These are phyloP conservation scores for Schizopygopsis pylzovi DNA, from an alignment of 2,797 vertebrate species.

Conservation along the genomic window DNA sequence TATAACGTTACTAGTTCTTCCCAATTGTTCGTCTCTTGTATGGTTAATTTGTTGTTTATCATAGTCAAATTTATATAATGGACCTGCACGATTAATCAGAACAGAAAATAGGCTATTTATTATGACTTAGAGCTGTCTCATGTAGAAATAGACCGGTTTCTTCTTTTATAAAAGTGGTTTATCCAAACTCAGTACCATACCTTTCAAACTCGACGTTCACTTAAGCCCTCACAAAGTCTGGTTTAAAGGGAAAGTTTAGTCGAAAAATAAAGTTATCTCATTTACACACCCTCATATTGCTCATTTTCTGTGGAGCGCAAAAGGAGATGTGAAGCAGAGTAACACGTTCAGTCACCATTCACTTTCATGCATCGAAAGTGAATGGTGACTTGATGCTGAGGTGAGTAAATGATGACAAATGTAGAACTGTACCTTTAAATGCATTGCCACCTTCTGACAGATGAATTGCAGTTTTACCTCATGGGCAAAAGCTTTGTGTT, in stretches of 20 bases:
- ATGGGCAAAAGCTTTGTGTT: slow-evolving; percentile 6
- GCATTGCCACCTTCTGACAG: background rate
- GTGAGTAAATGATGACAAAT: background rate
- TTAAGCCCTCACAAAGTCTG: background rate
- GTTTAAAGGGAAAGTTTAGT: slow-evolving; percentile 3
- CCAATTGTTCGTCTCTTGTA: background rate
- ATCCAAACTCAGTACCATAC: too few species aligned
- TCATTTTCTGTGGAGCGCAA: slow-evolving; percentile 4
- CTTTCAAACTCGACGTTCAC: background rate
- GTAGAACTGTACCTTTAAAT: slow-evolving; percentile 11
- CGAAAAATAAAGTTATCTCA: background rate
- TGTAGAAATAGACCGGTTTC: background rate
- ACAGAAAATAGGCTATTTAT: background rate
- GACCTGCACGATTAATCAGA: background rate
- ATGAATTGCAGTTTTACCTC: slow-evolving; percentile 1
- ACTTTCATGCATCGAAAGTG: background rate
- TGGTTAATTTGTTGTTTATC: background rate
- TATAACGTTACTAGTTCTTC: background rate
- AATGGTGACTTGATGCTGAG: background rate
- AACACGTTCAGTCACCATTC: background rate
- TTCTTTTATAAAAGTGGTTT: background rate
- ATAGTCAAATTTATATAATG: background rate
- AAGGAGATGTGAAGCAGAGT: background rate
- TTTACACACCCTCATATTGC: background rate
- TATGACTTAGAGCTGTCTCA: background rate